Evolutionary conservation across 92 coral and sea anemone species (phyloP), one percentile per base, ranked within the genome.

Genomic region (Montipora capitata): DNA sequence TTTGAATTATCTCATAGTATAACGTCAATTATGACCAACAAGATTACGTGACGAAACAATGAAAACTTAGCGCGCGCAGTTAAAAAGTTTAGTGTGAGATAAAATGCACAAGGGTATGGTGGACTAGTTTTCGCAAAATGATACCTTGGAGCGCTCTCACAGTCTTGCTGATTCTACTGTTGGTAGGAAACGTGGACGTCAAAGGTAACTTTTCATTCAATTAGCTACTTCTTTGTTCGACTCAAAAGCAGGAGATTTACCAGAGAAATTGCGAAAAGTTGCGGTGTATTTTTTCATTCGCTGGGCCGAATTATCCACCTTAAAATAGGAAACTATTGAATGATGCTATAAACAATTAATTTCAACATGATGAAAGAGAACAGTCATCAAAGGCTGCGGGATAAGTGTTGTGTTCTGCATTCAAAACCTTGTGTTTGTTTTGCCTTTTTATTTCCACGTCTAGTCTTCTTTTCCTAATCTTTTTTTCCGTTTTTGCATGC

Each of bases 121-220:
- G 44, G 72, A 67, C 44, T 67, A 67, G 40, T 35, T 67, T 20
- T 9, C 16, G 10, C 51, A 40, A 15, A 42, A 69, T 69, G 74
- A 69, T 69, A 39, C 51, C 74, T 40, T 69, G 74, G 74, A 69
- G 74, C 18, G 52, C 16, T 69, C 20, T 69, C 74, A 69, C 7
- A 40, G 13, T 69, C 38, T 69, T 69, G 43, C 74, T 69, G 74
- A 69, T 69, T 69, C 74, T 69, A 40, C 51, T 40, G 1, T 69
- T 41, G 20, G 74, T 69, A 40, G 74, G 2, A 0, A 18, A 69
- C 11, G 74, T 41, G 74, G 51, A 27, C 14, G 40, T 69, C 42
- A 69, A 69, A 40, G 74, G 49, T 69, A 40, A 69, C 3, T 67
- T 2, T 41, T 4, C 42, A 14, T n/a, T 5, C 0, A 69, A 2